Base-by-base conservation (phyloP, 2,113 vertebrate species). In the Grammomys dolichurus region DNA sequence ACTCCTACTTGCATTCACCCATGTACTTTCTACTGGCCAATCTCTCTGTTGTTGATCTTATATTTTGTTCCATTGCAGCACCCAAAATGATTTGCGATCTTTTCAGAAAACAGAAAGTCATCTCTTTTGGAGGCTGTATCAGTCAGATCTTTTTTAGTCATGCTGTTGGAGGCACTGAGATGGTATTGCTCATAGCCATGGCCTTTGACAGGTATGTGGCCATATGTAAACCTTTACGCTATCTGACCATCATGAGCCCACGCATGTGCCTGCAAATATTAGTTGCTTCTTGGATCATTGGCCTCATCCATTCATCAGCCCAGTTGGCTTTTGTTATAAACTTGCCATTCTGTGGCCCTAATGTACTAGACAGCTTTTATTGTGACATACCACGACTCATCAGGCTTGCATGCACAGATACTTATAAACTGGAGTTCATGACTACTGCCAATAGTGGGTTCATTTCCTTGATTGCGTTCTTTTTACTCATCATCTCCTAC, bases 81-180 rank as follows among this genome's bases (percentile, higher is more conserved):
- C 94, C 92, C 19, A 95, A 97, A 93, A 96, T 97, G 88, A 94
- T 97, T 73, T 97, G 73, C 48, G 97, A 97, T 36, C 77, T 97
- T 94, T 95, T 97, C 90, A 90, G 92, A 54, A 95, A 95, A 87
- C 69, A 58, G 33, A 97, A 91, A 88, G 90, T 85, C 73, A 97
- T 97, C 58, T 97, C 97, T 12, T 95, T 97, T 78, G 90, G 91
- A 80, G 97, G 92, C 3, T 95, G 96, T 46, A 89, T 95, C 33
- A 95, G 96, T 51, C 95, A 97, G 82, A 95, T 97, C 56, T 96
- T 97, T 84, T 97, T 97, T 43, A 97, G 95, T 80, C 97, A 97
- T 69, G 90, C 92, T 4, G 92, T 97, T 33, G 96, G 94, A 9
- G 97, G 96, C 5, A 86, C 95, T 5, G 97, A 97, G 89, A 96